These are phyloP conservation scores for Punctoribates punctum DNA, from an alignment of 2,888 invertebrate genomes.

Conservation along the genomic window DNA sequence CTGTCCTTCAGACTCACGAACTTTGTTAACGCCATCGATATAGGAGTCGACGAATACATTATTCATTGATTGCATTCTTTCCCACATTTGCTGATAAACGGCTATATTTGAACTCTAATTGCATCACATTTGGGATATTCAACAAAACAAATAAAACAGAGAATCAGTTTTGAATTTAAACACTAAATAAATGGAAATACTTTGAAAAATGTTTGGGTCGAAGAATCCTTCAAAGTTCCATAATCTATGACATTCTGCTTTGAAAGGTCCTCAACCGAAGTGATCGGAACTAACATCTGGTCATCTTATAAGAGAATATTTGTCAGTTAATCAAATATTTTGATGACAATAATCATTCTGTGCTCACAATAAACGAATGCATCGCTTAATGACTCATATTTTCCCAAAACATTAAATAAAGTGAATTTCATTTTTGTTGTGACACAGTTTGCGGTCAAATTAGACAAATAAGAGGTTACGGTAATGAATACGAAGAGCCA, in stretches of 20 bases:
- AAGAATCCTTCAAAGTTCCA: constrained; percentile 56
- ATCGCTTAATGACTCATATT: constrained; percentile 5
- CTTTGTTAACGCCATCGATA: constrained; percentile 55
- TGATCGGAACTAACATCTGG: constrained; percentile 4
- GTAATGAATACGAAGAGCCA: constrained; percentile 60
- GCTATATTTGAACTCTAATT: constrained; percentile 56
- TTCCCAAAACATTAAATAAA: constrained; percentile 52
- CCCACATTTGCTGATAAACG: constrained; percentile 58
- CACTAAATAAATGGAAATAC: constrained; percentile 47
- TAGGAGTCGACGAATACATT: constrained; percentile 55
- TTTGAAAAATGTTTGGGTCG: constrained; percentile 58
- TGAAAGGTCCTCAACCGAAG: constrained; percentile 52
- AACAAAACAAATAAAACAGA: background rate
- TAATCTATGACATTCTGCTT: constrained; percentile 47
- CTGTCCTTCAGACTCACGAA: constrained; percentile 51
- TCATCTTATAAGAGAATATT: background rate
- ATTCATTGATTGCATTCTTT: constrained; percentile 57
- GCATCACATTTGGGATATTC: background rate
- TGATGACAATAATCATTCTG: background rate
- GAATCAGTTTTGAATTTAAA: no score
- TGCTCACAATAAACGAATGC: constrained; percentile 25
- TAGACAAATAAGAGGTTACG: constrained; percentile 58
- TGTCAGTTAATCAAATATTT: background rate
- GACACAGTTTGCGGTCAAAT: constrained; percentile 59
- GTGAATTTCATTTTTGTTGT: constrained; percentile 58